Conservation (phyloP, 2,113 vertebrate genomes). For the Nycticebus coucang region DNA sequence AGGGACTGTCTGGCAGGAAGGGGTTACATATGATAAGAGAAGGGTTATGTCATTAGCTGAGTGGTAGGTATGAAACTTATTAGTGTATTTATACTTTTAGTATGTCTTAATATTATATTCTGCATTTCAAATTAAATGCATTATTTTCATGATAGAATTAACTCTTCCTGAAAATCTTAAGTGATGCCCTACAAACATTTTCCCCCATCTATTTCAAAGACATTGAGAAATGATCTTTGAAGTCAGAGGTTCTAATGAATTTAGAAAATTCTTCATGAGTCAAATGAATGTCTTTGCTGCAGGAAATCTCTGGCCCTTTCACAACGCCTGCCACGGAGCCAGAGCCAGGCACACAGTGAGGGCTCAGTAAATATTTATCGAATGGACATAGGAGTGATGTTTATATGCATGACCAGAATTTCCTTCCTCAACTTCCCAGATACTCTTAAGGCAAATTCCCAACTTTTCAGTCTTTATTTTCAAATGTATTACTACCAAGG, state of each 20-base stretch:
- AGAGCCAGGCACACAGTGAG: neutral
- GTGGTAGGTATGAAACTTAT: neutral
- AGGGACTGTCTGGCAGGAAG: neutral
- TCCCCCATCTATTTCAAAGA: neutral
- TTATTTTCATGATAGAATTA: slow-evolving; percentile 2
- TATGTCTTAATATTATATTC: neutral
- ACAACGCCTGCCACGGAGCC: neutral
- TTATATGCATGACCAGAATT: neutral
- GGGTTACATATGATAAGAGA: neutral
- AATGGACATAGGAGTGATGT: neutral
- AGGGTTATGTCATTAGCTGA: neutral
- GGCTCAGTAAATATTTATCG: neutral
- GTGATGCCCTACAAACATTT: neutral
- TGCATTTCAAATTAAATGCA: neutral
- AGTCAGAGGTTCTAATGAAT: neutral
- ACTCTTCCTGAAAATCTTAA: neutral
- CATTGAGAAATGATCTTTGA: neutral
- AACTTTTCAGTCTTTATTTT: neutral
- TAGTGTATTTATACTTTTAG: neutral
- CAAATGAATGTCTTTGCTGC: neutral
- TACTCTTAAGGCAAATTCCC: neutral
- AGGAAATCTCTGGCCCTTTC: neutral
- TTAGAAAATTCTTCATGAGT: neutral
- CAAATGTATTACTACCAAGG: slow-evolving; percentile 1
- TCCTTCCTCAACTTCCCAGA: neutral